Percentiles rank a stretch among this genome's conserved stretches.
Evolutionary conservation across 2,797 vertebrate genomes (phyloP).

Genomic region (Argyrosomus regius): DNA sequence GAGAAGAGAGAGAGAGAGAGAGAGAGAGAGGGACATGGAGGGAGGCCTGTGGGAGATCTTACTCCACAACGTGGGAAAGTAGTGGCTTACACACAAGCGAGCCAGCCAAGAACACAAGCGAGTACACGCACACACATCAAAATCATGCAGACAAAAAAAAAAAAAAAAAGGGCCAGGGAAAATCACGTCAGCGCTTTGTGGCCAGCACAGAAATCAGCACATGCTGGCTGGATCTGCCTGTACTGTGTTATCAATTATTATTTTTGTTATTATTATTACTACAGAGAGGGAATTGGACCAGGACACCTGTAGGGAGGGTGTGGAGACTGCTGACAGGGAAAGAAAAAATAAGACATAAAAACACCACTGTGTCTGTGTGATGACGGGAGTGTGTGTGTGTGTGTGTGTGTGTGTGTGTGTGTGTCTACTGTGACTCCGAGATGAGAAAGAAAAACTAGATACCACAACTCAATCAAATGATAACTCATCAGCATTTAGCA

Average conservation of each 20-base stretch:
- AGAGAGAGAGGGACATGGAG: slow-evolving; percentile 58
- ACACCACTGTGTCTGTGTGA: slow-evolving; percentile 28
- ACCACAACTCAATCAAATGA: slow-evolving; percentile 73
- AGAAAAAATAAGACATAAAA: slow-evolving; percentile 23
- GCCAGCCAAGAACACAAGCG: slow-evolving; percentile 75
- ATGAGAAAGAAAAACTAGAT: slow-evolving; percentile 32
- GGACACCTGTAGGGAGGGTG: slow-evolving; percentile 79
- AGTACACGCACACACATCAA: slow-evolving; percentile 65
- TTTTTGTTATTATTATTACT: slow-evolving; percentile 72
- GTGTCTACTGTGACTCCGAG: slow-evolving; percentile 31
- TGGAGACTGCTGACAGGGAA: slow-evolving; percentile 55
- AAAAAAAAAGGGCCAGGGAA: slow-evolving; percentile 31
- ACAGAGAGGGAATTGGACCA: slow-evolving; percentile 71
- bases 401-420: neutral
- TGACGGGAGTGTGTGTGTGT: slow-evolving; percentile 23
- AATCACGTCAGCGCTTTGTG: slow-evolving; percentile 54
- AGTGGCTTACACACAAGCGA: slow-evolving; percentile 80
- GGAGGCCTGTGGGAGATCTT: slow-evolving; percentile 79
- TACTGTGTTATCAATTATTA: slow-evolving; percentile 71
- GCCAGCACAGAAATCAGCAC: slow-evolving; percentile 62
- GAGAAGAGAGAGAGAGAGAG: slow-evolving; percentile 26
- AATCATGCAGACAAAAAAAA: slow-evolving; percentile 59
- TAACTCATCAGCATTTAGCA: slow-evolving; percentile 63
- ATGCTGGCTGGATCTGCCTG: slow-evolving; percentile 62
- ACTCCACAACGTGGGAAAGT: slow-evolving; percentile 85